phyloP scores from a whole-genome alignment of 2,113 vertebrate genomes.

The Formicarius rufipectus region DNA sequence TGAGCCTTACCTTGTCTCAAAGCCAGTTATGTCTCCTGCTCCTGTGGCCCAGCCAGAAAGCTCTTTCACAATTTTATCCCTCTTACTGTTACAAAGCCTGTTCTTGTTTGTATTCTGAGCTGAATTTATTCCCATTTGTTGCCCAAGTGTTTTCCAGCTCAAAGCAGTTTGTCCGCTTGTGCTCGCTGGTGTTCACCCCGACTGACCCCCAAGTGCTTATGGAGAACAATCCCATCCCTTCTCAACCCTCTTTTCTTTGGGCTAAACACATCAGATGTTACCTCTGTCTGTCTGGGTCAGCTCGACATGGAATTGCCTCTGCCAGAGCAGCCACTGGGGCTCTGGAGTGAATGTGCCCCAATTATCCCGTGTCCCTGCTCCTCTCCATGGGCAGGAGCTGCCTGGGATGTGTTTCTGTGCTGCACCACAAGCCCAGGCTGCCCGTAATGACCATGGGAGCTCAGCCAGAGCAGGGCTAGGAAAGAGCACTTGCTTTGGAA shows the following conservation, averaged over 20 bases:
- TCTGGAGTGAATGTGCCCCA: background rate
- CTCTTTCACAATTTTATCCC: background rate
- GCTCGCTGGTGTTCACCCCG: background rate
- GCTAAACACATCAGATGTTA: background rate
- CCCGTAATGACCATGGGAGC: background rate
- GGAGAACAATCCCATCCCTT: background rate
- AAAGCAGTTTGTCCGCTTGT: background rate
- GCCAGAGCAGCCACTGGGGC: background rate
- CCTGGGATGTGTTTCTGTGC: background rate
- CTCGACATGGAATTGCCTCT: background rate
- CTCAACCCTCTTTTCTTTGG: background rate
- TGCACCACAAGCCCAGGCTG: background rate
- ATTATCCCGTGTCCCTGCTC: background rate
- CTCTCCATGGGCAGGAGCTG: background rate
- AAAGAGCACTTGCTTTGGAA: background rate
- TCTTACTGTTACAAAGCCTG: background rate
- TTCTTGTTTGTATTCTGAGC: constrained; percentile 8
- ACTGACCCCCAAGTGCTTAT: background rate
- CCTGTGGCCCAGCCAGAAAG: background rate
- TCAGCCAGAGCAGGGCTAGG: background rate
- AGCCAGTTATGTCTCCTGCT: background rate
- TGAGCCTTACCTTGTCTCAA: background rate
- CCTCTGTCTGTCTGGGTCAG: background rate
- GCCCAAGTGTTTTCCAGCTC: background rate
- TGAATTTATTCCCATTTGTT: background rate